Evolutionary conservation across 2,797 vertebrate species (phyloP).

Genomic region (Falco berigora): DNA sequence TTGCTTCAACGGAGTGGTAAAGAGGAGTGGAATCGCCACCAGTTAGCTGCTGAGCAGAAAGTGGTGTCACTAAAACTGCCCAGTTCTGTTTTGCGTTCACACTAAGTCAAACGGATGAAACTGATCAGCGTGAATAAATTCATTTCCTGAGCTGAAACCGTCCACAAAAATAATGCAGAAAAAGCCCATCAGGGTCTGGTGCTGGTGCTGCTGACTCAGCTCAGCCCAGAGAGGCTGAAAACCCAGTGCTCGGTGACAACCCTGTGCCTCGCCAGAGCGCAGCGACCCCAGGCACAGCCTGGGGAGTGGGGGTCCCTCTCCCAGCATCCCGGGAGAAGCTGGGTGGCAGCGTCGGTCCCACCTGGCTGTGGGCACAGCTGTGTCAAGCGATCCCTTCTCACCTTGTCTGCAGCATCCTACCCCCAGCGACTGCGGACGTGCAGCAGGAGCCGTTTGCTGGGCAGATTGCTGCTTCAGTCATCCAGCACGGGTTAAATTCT

Average conservation of each 20-base stretch:
- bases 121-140: not conserved
- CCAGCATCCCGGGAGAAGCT: not conserved
- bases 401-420: not conserved
- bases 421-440: accelerated
- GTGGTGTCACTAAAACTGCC: not conserved
- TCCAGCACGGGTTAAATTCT: not conserved
- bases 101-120: not conserved
- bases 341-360: accelerated
- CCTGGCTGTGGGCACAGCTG: not conserved
- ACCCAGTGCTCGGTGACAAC: not conserved
- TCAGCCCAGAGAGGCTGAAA: not conserved
- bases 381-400: too few relatives aligned
- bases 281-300: accelerated
- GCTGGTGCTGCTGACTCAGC: not conserved
- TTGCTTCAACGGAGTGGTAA: not conserved
- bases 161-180: not conserved
- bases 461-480: not conserved
- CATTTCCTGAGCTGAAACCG: not conserved
- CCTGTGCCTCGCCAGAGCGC: accelerated
- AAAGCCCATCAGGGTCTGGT: not conserved
- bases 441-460: not conserved
- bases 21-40: not conserved
- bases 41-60: not conserved
- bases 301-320: not conserved
- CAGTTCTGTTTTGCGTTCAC: not conserved